Percentiles rank a stretch among this genome's conserved stretches.
Conservation (phyloP, 2,888 invertebrate species). For the Lamproptera curius region DNA sequence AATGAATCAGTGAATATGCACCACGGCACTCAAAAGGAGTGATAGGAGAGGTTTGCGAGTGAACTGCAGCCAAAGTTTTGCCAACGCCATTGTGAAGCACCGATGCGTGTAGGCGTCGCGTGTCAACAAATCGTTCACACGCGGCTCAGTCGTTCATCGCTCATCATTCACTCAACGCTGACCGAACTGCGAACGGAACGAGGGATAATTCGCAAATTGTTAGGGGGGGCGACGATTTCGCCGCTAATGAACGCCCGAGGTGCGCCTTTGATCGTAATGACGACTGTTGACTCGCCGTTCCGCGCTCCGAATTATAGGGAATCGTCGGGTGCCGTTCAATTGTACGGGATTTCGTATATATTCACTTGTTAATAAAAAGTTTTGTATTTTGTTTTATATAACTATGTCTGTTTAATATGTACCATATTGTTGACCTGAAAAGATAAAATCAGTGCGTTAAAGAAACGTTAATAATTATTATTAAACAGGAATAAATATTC, state of each 20-base stretch:
- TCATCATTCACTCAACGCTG: constrained; percentile 27
- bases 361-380: too few species aligned
- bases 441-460: too few species aligned
- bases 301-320: too few species aligned
- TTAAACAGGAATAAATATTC: too few species aligned
- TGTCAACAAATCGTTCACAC: constrained; percentile 37
- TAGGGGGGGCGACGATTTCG: constrained; percentile 14
- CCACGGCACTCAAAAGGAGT: not conserved
- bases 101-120: constrained; percentile 33
- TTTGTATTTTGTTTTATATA: too few species aligned
- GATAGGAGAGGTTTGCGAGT: constrained; percentile 10
- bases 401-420: too few species aligned
- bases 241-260: constrained; percentile 18
- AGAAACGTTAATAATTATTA: too few species aligned
- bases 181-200: constrained; percentile 29
- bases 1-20: too few species aligned
- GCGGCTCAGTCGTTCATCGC: constrained; percentile 31
- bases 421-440: too few species aligned
- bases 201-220: constrained; percentile 34
- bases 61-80: not conserved
- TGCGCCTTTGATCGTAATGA: constrained; percentile 17
- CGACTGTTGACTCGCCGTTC: too few species aligned
- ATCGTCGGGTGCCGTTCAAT: too few species aligned
- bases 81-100: constrained; percentile 22
- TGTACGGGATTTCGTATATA: too few species aligned